These are phyloP conservation scores for Bolinopsis microptera DNA, from an alignment of 37 sponge, comb jelly and placozoan genomes.

Conservation along the genomic window DNA sequence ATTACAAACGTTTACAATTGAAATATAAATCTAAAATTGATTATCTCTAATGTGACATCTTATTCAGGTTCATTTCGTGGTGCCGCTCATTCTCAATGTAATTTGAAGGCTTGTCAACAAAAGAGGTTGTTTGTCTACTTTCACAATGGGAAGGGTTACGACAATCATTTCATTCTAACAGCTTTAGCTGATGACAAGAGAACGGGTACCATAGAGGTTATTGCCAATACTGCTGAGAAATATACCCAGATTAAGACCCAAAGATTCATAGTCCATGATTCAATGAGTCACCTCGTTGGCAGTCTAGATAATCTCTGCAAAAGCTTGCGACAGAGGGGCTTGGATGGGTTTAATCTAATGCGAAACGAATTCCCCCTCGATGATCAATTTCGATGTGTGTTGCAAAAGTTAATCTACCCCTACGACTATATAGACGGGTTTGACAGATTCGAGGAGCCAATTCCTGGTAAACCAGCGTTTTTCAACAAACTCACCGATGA, in stretches of 20 bases:
- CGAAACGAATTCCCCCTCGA: neutral
- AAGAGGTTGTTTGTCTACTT: neutral
- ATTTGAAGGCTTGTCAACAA: neutral
- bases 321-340: neutral
- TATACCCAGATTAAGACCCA: neutral
- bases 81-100: neutral
- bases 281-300: neutral
- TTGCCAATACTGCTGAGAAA: neutral
- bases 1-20: too few relatives aligned
- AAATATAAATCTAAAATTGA: too few relatives aligned
- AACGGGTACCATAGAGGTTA: neutral
- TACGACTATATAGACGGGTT: conserved; percentile 13
- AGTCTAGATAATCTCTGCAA: neutral
- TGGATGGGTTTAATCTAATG: neutral
- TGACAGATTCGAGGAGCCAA: neutral
- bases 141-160: conserved; percentile 28
- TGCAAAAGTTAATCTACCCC: neutral
- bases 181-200: neutral
- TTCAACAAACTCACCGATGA: conserved; percentile 32
- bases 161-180: neutral
- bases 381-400: neutral
- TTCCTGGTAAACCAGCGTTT: conserved; percentile 10
- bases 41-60: too few relatives aligned
- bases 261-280: neutral
- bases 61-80: conserved; percentile 20